These are phyloP conservation scores for Bucorvus abyssinicus DNA, from an alignment of 2,797 vertebrate species.

Conservation along the genomic window DNA sequence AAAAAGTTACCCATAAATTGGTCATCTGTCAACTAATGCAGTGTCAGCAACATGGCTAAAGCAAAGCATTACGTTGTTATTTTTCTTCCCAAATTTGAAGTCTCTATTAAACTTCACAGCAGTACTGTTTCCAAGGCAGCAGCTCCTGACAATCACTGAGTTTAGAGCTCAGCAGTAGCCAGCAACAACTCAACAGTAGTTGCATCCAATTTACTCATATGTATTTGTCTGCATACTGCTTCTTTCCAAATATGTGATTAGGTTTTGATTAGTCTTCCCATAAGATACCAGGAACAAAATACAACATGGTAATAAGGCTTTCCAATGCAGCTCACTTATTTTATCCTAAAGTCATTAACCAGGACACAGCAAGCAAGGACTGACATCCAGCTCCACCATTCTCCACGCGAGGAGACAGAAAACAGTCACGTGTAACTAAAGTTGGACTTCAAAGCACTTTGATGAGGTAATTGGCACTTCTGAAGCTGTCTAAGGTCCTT, in stretches of 20 bases:
- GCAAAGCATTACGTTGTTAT: fast-evolving
- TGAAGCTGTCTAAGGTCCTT: background rate
- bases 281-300: background rate
- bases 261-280: background rate
- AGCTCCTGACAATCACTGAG: background rate
- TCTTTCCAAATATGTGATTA: background rate
- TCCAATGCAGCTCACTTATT: background rate
- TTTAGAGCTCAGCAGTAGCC: background rate
- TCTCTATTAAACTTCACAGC: background rate
- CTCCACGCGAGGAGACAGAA: background rate
- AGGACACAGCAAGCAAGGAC: background rate
- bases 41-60: background rate
- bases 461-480: background rate
- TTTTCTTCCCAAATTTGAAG: background rate
- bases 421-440: background rate
- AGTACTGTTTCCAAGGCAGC: background rate
- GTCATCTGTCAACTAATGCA: background rate
- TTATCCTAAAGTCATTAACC: background rate
- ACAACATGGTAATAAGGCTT: background rate
- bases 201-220: background rate
- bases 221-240: background rate
- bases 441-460: background rate
- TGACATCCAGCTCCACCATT: background rate
- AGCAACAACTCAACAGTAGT: background rate
- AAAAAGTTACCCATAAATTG: background rate